phyloP scores from a whole-genome alignment of 2,113 vertebrate genomes.

The Astur gentilis region DNA sequence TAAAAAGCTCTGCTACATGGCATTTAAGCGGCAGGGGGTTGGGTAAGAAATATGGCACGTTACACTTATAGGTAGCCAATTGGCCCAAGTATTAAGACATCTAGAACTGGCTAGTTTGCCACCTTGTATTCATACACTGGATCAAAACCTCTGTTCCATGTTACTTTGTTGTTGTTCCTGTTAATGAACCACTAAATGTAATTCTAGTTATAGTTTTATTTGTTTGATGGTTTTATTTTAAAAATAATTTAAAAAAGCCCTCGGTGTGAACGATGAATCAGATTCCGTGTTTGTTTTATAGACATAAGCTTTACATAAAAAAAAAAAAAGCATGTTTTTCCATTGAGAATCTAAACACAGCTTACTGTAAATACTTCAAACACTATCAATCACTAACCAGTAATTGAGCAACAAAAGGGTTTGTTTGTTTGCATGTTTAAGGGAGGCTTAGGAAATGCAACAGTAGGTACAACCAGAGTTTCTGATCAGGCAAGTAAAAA shows the following conservation, averaged over 20 bases:
- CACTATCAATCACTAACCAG: not conserved
- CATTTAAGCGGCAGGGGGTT: not conserved
- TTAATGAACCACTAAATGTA: not conserved
- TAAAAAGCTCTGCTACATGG: not conserved
- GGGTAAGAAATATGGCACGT: not conserved
- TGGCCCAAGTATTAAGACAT: not conserved
- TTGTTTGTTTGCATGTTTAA: not conserved
- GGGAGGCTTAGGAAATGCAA: not conserved
- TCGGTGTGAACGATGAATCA: not conserved
- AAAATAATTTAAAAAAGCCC: not conserved
- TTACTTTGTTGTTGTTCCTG: not conserved
- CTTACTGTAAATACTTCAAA: not conserved
- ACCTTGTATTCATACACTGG: not conserved
- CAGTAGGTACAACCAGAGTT: not conserved
- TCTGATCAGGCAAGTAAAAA: not conserved
- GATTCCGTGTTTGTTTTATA: not conserved
- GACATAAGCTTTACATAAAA: not conserved
- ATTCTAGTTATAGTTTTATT: not conserved
- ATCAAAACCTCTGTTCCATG: not conserved
- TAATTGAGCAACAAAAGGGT: not conserved
- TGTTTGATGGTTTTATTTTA: not conserved
- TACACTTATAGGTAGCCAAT: not conserved
- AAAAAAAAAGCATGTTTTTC: not conserved
- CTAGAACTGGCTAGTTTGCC: not conserved
- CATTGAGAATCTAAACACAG: not conserved